A percentile compares a stretch with the other conserved stretches of the same genome.
Evolutionary conservation across 1,140 invertebrate species (phyloP).

Genomic region (Dysdera silvatica): DNA sequence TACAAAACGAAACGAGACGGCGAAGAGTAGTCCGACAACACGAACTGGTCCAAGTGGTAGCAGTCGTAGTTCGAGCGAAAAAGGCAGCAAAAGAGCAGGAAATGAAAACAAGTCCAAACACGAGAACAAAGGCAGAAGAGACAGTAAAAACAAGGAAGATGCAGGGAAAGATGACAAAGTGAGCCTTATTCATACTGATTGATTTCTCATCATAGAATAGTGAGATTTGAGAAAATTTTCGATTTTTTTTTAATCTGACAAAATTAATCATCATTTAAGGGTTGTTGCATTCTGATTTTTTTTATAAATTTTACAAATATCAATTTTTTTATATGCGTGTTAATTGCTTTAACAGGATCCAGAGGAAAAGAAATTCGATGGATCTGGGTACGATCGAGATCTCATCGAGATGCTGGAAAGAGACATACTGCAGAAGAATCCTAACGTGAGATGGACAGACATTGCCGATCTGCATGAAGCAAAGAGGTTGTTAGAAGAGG

Average conservation of each 20-base stretch:
- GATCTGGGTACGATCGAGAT: slow-evolving; percentile 78
- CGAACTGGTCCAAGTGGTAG: slow-evolving; percentile 15
- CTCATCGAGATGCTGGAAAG: slow-evolving; percentile 91
- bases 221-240: too few species aligned
- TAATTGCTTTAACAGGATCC: slow-evolving; percentile 34
- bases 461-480: slow-evolving; percentile 94
- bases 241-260: too few species aligned
- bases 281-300: too few species aligned
- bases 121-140: slow-evolving; percentile 9
- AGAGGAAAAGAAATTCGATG: slow-evolving; percentile 82
- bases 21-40: not conserved
- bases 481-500: slow-evolving; percentile 90
- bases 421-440: slow-evolving; percentile 96
- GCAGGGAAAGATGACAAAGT: slow-evolving; percentile 42
- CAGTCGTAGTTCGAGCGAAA: slow-evolving; percentile 9
- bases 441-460: slow-evolving; percentile 93
- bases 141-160: slow-evolving; percentile 36
- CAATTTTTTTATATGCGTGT: not conserved
- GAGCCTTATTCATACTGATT: slow-evolving; percentile 26
- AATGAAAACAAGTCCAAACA: slow-evolving; percentile 11
- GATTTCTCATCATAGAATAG: too few species aligned
- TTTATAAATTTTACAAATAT: too few species aligned
- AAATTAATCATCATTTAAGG: too few species aligned
- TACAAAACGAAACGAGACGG: slow-evolving; percentile 25
- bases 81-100: slow-evolving; percentile 28